A percentile compares a stretch with the other conserved stretches of the same genome.
Evolutionary conservation across 2,113 vertebrate genomes (phyloP).

Genomic region (Dicerorhinus sumatrensis): DNA sequence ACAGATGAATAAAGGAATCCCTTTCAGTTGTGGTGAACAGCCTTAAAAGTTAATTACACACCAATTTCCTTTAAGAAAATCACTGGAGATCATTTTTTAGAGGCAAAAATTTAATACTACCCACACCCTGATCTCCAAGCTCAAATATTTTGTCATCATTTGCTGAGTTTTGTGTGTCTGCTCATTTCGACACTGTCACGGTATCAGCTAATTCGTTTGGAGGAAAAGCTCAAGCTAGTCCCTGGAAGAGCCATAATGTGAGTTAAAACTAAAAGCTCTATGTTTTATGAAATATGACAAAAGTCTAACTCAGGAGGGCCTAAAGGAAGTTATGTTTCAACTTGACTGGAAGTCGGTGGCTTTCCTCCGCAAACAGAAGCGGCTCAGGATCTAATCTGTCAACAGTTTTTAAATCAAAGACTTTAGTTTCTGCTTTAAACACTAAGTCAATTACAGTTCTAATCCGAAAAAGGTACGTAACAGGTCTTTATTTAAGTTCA

Average conservation of each 20-base stretch:
- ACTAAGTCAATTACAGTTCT: slow-evolving; percentile 55
- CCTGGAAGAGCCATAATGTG: accelerated
- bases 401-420: slow-evolving; percentile 67
- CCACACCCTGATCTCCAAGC: neutral
- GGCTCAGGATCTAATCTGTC: slow-evolving; percentile 4
- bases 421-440: slow-evolving; percentile 24
- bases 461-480: slow-evolving; percentile 56
- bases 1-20: neutral
- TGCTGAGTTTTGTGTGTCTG: neutral
- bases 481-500: slow-evolving; percentile 52
- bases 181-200: neutral
- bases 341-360: neutral
- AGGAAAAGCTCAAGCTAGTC: neutral
- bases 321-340: neutral
- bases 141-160: neutral
- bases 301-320: neutral
- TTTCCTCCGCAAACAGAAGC: neutral
- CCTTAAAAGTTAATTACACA: neutral
- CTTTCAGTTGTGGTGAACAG: accelerated
- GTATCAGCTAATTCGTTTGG: neutral
- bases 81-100: neutral
- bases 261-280: neutral
- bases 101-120: neutral
- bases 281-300: neutral
- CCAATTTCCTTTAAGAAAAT: neutral